Conservation (phyloP, 2,888 invertebrate genomes). For the Drosophila monieri region DNA sequence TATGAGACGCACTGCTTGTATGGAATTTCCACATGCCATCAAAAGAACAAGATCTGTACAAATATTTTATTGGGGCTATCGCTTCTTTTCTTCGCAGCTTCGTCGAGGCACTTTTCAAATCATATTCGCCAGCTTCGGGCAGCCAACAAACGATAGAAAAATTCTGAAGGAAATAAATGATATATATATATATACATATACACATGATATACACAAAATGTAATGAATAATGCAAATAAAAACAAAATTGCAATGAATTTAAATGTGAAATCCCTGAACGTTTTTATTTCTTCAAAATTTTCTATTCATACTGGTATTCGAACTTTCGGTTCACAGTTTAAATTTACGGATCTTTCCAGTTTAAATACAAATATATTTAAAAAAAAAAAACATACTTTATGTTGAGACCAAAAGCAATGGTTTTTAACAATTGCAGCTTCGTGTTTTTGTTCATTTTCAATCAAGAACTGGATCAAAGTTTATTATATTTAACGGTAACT, state of each 20-base stretch:
- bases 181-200: slow-evolving; percentile 28
- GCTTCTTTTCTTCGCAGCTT: background rate
- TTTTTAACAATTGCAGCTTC: too few species aligned
- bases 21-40: background rate
- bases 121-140: slow-evolving; percentile 34
- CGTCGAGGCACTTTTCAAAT: slow-evolving; percentile 8
- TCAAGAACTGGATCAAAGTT: too few species aligned
- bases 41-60: background rate
- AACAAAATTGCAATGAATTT: slow-evolving; percentile 48
- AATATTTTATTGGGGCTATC: too few species aligned
- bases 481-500: too few species aligned
- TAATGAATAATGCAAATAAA: slow-evolving; percentile 44
- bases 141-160: slow-evolving; percentile 32
- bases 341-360: too few species aligned
- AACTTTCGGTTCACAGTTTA: too few species aligned
- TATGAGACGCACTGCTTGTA: slow-evolving; percentile 1
- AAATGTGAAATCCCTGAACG: slow-evolving; percentile 32
- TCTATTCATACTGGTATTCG: too few species aligned
- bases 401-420: too few species aligned
- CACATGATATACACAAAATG: slow-evolving; percentile 40
- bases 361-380: too few species aligned
- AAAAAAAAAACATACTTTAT: too few species aligned
- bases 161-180: slow-evolving; percentile 21
- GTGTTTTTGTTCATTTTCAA: too few species aligned
- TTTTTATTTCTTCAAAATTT: slow-evolving; percentile 15